phyloP scores from a whole-genome alignment of 2,113 vertebrate species.

The Hydrolagus affinis region DNA sequence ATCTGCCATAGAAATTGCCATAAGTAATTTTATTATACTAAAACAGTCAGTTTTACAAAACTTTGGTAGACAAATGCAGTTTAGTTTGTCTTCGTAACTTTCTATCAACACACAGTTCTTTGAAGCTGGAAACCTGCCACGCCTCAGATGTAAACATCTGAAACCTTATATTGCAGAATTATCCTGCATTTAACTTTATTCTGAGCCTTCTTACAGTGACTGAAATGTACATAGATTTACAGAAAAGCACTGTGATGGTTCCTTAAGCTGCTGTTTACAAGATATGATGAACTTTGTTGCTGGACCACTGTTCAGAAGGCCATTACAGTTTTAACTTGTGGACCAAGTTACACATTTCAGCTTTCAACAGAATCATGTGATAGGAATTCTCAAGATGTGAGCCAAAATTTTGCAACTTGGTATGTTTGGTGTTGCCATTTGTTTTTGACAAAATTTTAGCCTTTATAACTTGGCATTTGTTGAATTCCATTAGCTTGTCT shows the following conservation, averaged over 20 bases:
- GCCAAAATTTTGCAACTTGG: slow-evolving; percentile 14
- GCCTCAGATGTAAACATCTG: slow-evolving; percentile 13
- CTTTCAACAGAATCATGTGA: slow-evolving; percentile 11
- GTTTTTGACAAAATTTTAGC: slow-evolving; percentile 41
- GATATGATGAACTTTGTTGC: background rate
- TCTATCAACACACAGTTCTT: slow-evolving; percentile 22
- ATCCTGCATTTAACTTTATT: background rate
- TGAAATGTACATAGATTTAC: slow-evolving; percentile 41
- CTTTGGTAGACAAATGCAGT: slow-evolving; percentile 15
- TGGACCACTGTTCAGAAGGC: slow-evolving; percentile 12
- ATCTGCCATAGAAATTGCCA: slow-evolving; percentile 48
- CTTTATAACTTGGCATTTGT: slow-evolving; percentile 49
- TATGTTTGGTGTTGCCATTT: slow-evolving; percentile 22
- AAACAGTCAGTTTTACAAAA: slow-evolving; percentile 55
- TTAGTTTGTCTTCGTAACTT: slow-evolving; percentile 22
- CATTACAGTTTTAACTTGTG: slow-evolving; percentile 27
- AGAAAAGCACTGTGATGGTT: slow-evolving; percentile 57
- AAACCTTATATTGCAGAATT: slow-evolving; percentile 20
- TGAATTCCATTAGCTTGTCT: slow-evolving; percentile 39
- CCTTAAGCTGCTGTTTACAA: slow-evolving; percentile 42
- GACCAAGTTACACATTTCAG: slow-evolving; percentile 18
- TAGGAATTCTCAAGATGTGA: slow-evolving; percentile 13
- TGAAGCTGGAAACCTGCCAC: slow-evolving; percentile 38
- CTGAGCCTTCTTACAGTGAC: background rate
- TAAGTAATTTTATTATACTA: slow-evolving; percentile 1